Percentiles rank a stretch among this genome's conserved stretches.
Conservation (phyloP, 2,797 vertebrate species). For the Clarias laeviceps region DNA sequence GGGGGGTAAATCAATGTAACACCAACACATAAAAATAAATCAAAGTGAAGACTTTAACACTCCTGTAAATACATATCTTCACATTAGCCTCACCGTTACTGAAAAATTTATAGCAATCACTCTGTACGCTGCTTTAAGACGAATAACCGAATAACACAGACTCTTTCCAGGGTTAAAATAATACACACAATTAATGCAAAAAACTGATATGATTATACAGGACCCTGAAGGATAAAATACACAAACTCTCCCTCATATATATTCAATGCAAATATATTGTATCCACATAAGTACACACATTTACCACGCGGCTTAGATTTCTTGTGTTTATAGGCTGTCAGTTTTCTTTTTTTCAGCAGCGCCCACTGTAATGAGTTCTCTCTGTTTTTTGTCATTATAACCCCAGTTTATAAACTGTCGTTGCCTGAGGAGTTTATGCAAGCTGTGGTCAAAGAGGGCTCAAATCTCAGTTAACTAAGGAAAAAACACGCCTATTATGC, state of each 20-base stretch:
- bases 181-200: constrained; percentile 27
- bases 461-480: constrained; percentile 53
- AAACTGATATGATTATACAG: constrained; percentile 37
- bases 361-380: constrained; percentile 47
- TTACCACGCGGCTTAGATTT: not conserved
- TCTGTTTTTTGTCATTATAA: constrained; percentile 40
- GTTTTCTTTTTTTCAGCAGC: constrained; percentile 40
- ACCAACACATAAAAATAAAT: constrained; percentile 4
- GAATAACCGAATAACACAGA: constrained; percentile 15
- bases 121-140: not conserved
- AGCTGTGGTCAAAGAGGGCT: constrained; percentile 43
- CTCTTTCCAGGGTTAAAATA: constrained; percentile 16
- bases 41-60: constrained; percentile 8
- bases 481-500: constrained; percentile 40
- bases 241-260: not conserved
- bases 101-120: constrained; percentile 7
- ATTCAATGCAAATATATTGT: constrained; percentile 10
- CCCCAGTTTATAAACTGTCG: constrained; percentile 31
- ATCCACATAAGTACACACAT: not conserved
- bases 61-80: constrained; percentile 6
- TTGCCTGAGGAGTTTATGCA: constrained; percentile 41
- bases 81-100: not conserved
- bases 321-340: constrained; percentile 31
- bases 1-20: not conserved
- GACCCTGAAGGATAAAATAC: constrained; percentile 30